Percentiles rank a stretch among this genome's conserved stretches.
Conservation (phyloP, 2,113 vertebrate species). For the Gymnarchus niloticus region DNA sequence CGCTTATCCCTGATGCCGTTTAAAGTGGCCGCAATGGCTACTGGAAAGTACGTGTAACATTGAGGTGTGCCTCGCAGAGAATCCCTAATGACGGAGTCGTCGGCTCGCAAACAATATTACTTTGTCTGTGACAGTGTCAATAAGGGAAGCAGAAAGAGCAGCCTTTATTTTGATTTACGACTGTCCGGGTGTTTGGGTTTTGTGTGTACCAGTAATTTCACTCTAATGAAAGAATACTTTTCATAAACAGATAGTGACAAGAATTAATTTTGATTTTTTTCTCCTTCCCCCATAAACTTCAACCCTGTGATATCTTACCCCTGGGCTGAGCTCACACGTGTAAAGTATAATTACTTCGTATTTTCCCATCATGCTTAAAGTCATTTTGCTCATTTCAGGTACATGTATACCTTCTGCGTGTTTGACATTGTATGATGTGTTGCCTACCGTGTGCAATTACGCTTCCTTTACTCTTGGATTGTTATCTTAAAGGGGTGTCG, state of each 20-base stretch:
- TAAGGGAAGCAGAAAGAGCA: conserved; percentile 47
- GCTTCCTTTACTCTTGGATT: conserved; percentile 37
- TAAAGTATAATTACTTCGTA: not conserved
- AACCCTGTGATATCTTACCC: not conserved
- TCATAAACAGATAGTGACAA: conserved; percentile 30
- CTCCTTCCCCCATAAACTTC: not conserved
- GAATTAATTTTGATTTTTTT: not conserved
- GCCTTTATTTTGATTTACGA: conserved; percentile 47
- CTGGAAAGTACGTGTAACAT: conserved; percentile 34
- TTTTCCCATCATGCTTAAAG: not conserved
- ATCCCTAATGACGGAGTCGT: conserved; percentile 58
- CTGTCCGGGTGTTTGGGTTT: conserved; percentile 32
- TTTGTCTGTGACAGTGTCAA: conserved; percentile 51
- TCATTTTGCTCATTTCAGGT: not conserved
- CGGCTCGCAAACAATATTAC: conserved; percentile 55
- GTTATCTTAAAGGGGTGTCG: conserved; percentile 50
- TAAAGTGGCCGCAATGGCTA: conserved; percentile 50
- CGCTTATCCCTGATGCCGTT: conserved; percentile 56
- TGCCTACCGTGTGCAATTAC: conserved; percentile 36
- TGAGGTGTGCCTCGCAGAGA: conserved; percentile 43
- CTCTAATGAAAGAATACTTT: conserved; percentile 38
- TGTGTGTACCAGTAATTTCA: conserved; percentile 38
- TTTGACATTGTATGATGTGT: conserved; percentile 18
- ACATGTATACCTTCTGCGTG: conserved; percentile 16
- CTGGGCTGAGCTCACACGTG: not conserved